A percentile compares a stretch with the other conserved stretches of the same genome.
Conservation (phyloP, 2,113 vertebrate genomes). For the Mus spicilegus region DNA sequence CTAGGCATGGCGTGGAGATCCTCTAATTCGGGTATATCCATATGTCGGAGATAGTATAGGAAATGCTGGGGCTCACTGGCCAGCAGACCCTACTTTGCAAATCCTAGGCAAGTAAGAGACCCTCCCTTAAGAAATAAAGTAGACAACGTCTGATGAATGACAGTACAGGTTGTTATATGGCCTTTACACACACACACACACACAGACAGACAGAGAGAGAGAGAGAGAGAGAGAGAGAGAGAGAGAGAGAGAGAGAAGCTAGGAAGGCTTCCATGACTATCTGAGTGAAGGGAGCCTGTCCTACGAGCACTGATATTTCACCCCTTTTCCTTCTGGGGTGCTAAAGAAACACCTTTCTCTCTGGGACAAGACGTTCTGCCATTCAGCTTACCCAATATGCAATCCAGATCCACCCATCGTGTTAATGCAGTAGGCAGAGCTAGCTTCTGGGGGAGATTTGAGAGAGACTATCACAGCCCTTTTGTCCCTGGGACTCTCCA, state of each 20-base stretch:
- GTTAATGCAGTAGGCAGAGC: neutral
- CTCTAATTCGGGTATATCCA: neutral
- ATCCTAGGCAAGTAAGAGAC: too few species aligned
- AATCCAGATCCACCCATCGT: neutral
- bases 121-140: neutral
- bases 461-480: neutral
- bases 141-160: neutral
- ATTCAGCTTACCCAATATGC: neutral
- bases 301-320: neutral
- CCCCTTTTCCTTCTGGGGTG: neutral
- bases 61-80: neutral
- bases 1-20: neutral
- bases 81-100: too few species aligned
- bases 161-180: neutral
- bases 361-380: neutral
- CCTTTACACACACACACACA: neutral
- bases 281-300: neutral
- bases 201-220: neutral
- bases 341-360: constrained; percentile 18
- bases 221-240: neutral
- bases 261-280: constrained; percentile 23
- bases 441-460: neutral
- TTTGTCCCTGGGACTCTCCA: constrained; percentile 35
- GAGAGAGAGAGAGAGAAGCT: neutral
- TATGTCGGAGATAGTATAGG: too few species aligned